phyloP scores from a whole-genome alignment of 2,888 invertebrate genomes.

The Osedax fenrisi region DNA sequence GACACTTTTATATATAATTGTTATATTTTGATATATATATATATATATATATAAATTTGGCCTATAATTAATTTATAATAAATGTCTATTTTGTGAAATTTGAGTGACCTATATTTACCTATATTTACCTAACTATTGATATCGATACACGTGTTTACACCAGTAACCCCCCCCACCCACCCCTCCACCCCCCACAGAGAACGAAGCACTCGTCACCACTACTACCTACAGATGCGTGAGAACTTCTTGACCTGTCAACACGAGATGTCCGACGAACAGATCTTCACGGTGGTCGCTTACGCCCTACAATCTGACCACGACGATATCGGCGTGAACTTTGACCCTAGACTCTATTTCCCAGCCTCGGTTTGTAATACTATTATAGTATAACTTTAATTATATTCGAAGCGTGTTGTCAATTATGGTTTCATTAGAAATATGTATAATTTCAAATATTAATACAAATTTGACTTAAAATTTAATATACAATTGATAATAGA shows the following conservation, averaged over 20 bases:
- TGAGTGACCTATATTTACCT: no score
- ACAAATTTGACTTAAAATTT: no score
- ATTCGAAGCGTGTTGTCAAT: no score
- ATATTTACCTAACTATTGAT: no score
- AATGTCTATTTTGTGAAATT: no score
- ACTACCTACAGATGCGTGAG: slow-evolving; percentile 82
- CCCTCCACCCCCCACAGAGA: slow-evolving; percentile 54
- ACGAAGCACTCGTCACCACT: slow-evolving; percentile 79
- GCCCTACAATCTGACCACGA: slow-evolving; percentile 81
- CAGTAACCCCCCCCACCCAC: not conserved
- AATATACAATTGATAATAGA: no score
- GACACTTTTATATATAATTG: no score
- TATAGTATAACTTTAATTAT: not conserved
- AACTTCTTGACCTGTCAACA: slow-evolving; percentile 58
- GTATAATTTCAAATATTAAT: no score
- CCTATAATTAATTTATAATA: no score
- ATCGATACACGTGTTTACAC: not conserved
- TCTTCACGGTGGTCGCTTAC: slow-evolving; percentile 69
- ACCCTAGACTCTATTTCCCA: slow-evolving; percentile 74
- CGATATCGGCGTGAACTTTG: slow-evolving; percentile 62
- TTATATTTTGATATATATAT: no score
- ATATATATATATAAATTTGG: no score
- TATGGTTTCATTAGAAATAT: no score
- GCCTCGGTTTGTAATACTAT: slow-evolving; percentile 51
- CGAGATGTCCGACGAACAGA: slow-evolving; percentile 52